These are phyloP conservation scores for Drosophila kepulauana DNA, from an alignment of 1,140 invertebrate genomes.

Conservation along the genomic window DNA sequence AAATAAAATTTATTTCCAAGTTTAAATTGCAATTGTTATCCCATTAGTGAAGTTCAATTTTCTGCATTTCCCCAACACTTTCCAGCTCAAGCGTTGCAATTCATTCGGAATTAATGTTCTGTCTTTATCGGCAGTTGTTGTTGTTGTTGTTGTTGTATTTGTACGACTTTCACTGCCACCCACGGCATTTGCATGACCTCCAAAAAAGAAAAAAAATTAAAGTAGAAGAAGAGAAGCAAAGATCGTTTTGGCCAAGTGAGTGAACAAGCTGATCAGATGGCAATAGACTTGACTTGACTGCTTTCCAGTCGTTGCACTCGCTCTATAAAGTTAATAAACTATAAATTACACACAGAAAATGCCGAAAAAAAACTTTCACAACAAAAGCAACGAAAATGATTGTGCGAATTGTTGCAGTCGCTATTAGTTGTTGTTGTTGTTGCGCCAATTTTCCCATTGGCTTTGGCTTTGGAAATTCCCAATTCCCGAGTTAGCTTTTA, in stretches of 20 bases:
- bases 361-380: constrained; percentile 69
- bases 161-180: constrained; percentile 77
- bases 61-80: too few species aligned
- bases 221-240: constrained; percentile 8
- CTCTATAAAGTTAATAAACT: constrained; percentile 81
- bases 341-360: constrained; percentile 73
- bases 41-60: too few species aligned
- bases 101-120: constrained; percentile 4
- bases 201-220: constrained; percentile 31
- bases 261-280: constrained; percentile 35
- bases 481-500: constrained; percentile 17
- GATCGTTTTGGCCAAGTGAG: constrained; percentile 10
- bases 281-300: constrained; percentile 14
- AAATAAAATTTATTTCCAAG: too few species aligned
- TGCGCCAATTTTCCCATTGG: constrained; percentile 53
- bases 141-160: constrained; percentile 3
- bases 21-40: too few species aligned
- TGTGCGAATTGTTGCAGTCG: constrained; percentile 21
- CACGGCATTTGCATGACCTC: constrained; percentile 79
- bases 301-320: constrained; percentile 78
- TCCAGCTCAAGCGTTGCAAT: too few species aligned
- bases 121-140: constrained; percentile 4
- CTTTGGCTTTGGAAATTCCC: constrained; percentile 69
- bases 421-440: constrained; percentile 4
- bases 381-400: constrained; percentile 59